Conservation (phyloP, 2,797 vertebrate species). For the Phataginus tetradactyla region DNA sequence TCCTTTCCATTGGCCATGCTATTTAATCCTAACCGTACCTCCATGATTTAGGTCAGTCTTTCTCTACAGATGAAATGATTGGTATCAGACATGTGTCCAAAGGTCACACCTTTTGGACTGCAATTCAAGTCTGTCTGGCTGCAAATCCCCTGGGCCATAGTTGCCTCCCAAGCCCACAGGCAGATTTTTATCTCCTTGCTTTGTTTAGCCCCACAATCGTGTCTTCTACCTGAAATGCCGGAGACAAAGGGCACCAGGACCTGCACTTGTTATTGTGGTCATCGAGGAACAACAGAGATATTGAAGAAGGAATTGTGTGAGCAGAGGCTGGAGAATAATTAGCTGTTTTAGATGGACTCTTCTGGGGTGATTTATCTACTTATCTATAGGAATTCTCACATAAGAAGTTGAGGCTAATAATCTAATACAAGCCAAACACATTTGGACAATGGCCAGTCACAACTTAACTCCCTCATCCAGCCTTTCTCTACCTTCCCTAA, state of each 20-base stretch:
- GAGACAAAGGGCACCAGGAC: background rate
- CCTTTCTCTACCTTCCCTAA: background rate
- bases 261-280: background rate
- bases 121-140: background rate
- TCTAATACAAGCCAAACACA: background rate
- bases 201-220: background rate
- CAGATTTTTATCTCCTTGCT: background rate
- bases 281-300: background rate
- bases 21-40: background rate
- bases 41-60: background rate
- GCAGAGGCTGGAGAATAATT: background rate
- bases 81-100: background rate
- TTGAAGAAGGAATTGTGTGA: background rate
- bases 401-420: background rate
- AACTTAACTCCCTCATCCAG: background rate
- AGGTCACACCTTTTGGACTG: background rate
- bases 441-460: background rate
- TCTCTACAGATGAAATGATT: background rate
- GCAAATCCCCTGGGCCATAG: background rate
- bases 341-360: background rate
- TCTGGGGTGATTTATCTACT: background rate
- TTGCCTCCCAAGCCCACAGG: background rate
- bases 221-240: background rate
- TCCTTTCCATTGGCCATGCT: background rate
- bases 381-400: background rate